Evolutionary conservation across 2,888 invertebrate species (phyloP), one percentile per base, ranked within the genome.

Genomic region (Cheilosia urbana): DNA sequence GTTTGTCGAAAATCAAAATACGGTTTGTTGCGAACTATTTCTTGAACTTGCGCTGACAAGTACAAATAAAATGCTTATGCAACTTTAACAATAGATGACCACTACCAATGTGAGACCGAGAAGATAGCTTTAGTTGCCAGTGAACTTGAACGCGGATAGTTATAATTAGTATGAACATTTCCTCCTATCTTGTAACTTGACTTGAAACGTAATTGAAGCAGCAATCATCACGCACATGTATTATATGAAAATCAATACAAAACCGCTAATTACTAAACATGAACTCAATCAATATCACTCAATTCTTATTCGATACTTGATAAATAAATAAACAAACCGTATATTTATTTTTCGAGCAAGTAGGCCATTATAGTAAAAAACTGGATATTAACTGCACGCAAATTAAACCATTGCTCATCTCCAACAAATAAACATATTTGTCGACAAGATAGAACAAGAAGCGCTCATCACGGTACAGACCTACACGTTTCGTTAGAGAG

Each of bases 131-230:
- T 13, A 65, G 34, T 40, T 37, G 66, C 15, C 24, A 53, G 24
- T 68, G 55, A 68, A 66, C 66, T 66, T 66, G 68, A 68, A 68
- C 42, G 53, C 11, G 9, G 55, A 68, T 68, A 42, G 15, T 53
- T 40, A 13, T 3, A 37, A 13, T 13, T 13, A 37, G 4, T 13
- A 37, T 13, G 37, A 13, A 4, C 13, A 13, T 37, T 37, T 13
- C 37, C 13, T 37, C 34, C 37, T 4, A 37, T 15, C 45, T 53
- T 5, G 13, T 4, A 53, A 30, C 30, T n/a, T 62, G 30, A 63
- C 53, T 73, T 45, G 4, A 63, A 62, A 42, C 45, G 27, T 21
- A 63, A 55, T 45, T 63, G 13, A n/a, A 62, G 17, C 45, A n/a
- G 17, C 55, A 63, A 63, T 73, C 53, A 63, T 37, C 34, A 34